These are phyloP conservation scores for Ornithoptera priamus DNA, from an alignment of 2,888 invertebrate genomes.

Conservation along the genomic window DNA sequence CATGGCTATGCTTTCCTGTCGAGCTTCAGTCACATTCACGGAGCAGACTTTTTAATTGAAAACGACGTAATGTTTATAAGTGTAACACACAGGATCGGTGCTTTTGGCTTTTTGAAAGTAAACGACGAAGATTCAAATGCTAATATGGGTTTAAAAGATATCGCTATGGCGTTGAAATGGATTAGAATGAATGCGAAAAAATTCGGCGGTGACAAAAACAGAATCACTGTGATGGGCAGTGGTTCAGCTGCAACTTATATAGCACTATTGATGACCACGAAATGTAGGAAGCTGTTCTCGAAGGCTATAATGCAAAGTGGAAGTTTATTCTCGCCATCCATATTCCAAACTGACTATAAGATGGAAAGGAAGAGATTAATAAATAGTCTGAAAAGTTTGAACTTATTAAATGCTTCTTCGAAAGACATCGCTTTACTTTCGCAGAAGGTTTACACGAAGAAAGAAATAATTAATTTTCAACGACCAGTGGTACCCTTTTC, in stretches of 20 bases:
- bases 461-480: slow-evolving; percentile 59
- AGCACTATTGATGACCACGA: slow-evolving; percentile 58
- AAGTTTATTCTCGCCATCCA: slow-evolving; percentile 58
- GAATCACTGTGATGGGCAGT: slow-evolving; percentile 64
- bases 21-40: slow-evolving; percentile 69
- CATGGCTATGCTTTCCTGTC: slow-evolving; percentile 70
- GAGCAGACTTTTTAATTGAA: slow-evolving; percentile 68
- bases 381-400: slow-evolving; percentile 45
- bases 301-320: slow-evolving; percentile 73
- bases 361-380: slow-evolving; percentile 51
- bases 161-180: slow-evolving; percentile 69
- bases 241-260: slow-evolving; percentile 65
- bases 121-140: slow-evolving; percentile 55
- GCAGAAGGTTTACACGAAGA: slow-evolving; percentile 56
- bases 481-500: slow-evolving; percentile 64
- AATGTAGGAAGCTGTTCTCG: slow-evolving; percentile 58
- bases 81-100: slow-evolving; percentile 64
- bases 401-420: slow-evolving; percentile 43
- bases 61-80: slow-evolving; percentile 62
- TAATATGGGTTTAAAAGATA: slow-evolving; percentile 75
- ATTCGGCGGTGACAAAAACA: slow-evolving; percentile 63
- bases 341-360: slow-evolving; percentile 52
- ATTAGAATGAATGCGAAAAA: slow-evolving; percentile 55
- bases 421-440: slow-evolving; percentile 53
- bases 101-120: slow-evolving; percentile 66